phyloP scores from a whole-genome alignment of 2,888 invertebrate genomes.

The Lycophotia porphyrea region DNA sequence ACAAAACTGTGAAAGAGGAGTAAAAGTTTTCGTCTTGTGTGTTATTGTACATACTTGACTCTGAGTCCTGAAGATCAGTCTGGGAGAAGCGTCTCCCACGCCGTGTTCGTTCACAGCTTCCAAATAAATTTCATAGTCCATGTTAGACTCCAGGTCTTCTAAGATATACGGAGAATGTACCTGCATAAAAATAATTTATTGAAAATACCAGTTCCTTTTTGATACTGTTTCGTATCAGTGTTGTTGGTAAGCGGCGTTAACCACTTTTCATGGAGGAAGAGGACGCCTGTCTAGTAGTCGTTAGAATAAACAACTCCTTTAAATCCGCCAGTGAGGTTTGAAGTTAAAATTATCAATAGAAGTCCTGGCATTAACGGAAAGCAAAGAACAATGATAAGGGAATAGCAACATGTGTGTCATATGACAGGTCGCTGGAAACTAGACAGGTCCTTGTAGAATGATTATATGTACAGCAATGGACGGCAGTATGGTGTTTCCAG shows the following conservation, averaged over 20 bases:
- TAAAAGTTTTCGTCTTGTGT: background rate
- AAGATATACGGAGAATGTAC: conserved; percentile 93
- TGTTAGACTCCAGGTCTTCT: conserved; percentile 93
- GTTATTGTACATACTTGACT: conserved; percentile 89
- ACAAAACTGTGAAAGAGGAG: too few species aligned
- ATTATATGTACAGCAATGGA: background rate
- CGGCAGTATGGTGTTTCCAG: too few species aligned
- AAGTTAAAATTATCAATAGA: background rate
- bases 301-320: background rate
- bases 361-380: background rate
- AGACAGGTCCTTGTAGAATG: background rate
- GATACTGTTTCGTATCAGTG: background rate
- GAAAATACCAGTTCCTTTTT: background rate
- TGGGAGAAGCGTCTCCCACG: conserved; percentile 93
- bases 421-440: background rate
- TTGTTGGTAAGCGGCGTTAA: background rate
- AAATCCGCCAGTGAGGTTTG: background rate
- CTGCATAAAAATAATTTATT: conserved; percentile 61
- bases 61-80: conserved; percentile 94
- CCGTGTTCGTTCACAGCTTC: conserved; percentile 95
- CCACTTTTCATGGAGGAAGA: background rate
- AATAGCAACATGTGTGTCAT: background rate
- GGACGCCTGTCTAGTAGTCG: background rate
- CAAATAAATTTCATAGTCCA: conserved; percentile 95
- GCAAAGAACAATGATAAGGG: background rate